Conservation (phyloP, 2,888 invertebrate genomes). For the Aphelenchoides bicaudatus region DNA sequence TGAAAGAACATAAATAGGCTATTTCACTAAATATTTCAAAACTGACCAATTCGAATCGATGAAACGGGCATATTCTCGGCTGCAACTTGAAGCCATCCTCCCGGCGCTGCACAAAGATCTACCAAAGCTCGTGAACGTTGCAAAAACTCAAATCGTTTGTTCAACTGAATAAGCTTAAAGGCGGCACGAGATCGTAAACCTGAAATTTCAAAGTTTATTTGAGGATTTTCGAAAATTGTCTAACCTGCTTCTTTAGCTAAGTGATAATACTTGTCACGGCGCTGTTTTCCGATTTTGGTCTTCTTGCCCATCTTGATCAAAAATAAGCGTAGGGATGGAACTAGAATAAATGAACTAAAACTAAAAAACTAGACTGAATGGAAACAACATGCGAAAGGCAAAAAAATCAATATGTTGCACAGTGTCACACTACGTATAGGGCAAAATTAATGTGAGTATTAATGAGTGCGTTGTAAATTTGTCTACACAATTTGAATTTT, state of each 20-base stretch:
- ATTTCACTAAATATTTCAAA: not conserved
- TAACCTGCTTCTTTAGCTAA: slow-evolving; percentile 94
- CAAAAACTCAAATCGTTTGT: slow-evolving; percentile 91
- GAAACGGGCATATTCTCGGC: slow-evolving; percentile 86
- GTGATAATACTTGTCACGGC: slow-evolving; percentile 96
- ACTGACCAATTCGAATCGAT: slow-evolving; percentile 69
- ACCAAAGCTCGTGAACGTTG: slow-evolving; percentile 91
- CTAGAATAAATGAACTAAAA: too few species aligned
- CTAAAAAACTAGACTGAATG: too few species aligned
- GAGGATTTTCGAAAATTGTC: not conserved
- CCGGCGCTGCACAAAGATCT: slow-evolving; percentile 94
- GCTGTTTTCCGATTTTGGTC: slow-evolving; percentile 90
- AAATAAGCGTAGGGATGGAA: too few species aligned
- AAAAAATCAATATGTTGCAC: too few species aligned
- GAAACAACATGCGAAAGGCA: too few species aligned
- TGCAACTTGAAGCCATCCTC: slow-evolving; percentile 77
- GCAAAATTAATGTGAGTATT: too few species aligned
- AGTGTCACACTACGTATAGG: too few species aligned
- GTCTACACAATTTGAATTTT: too few species aligned
- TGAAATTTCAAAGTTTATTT: too few species aligned
- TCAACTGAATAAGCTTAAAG: slow-evolving; percentile 96
- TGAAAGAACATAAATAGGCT: slow-evolving; percentile 40
- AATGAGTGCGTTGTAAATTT: too few species aligned
- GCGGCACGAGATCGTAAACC: slow-evolving; percentile 95
- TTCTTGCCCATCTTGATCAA: slow-evolving; percentile 91